Evolutionary conservation across 2,113 vertebrate species (phyloP).

Genomic region (Peucedramus taeniatus): DNA sequence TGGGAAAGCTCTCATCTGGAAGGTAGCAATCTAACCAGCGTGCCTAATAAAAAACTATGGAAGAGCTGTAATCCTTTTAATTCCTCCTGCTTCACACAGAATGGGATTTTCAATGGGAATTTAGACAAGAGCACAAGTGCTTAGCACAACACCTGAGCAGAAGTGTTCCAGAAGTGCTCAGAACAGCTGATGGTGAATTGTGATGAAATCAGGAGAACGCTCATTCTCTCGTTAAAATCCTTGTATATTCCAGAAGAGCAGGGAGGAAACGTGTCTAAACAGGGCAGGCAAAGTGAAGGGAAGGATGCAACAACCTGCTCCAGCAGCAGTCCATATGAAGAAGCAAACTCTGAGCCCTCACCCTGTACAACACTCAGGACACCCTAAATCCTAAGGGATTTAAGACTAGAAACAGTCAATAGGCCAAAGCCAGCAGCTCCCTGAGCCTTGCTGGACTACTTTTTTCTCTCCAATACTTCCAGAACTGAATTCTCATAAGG

Average conservation of each 20-base stretch:
- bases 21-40: background rate
- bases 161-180: background rate
- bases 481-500: background rate
- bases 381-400: background rate
- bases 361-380: fast-evolving
- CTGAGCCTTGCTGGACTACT: background rate
- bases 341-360: too few species aligned
- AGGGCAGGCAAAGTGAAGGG: background rate
- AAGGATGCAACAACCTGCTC: background rate
- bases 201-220: background rate
- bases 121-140: background rate
- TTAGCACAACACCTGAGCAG: background rate
- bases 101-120: background rate
- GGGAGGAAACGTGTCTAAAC: background rate
- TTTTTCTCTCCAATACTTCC: background rate
- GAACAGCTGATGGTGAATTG: background rate
- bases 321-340: background rate
- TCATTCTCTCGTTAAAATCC: background rate
- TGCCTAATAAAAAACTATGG: background rate
- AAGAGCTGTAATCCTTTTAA: background rate
- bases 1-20: background rate
- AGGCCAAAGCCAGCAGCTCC: background rate
- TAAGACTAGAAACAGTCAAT: background rate
- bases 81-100: background rate
- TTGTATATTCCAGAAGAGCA: background rate